A percentile compares a stretch with the other conserved stretches of the same genome.
Conservation (phyloP, 1,140 invertebrate genomes). For the Battus philenor region DNA sequence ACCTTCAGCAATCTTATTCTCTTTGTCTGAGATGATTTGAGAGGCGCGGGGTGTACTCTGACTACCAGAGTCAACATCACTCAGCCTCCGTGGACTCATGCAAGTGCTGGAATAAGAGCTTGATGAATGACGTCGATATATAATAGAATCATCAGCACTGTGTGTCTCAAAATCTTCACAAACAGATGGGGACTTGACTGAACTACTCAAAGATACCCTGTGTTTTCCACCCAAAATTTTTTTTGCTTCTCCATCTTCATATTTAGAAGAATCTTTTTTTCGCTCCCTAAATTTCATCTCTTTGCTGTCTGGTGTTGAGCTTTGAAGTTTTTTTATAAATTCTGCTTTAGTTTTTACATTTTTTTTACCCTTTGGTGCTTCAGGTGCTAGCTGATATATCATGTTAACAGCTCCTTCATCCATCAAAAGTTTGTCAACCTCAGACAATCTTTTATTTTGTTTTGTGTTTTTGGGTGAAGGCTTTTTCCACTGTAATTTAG, state of each 20-base stretch:
- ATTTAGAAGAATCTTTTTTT: conserved; percentile 52
- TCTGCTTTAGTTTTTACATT: conserved; percentile 71
- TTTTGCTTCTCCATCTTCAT: conserved; percentile 64
- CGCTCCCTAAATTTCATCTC: conserved; percentile 72
- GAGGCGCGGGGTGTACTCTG: conserved; percentile 21
- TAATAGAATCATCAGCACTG: conserved; percentile 84
- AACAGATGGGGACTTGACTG: conserved; percentile 71
- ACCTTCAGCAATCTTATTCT: conserved; percentile 18
- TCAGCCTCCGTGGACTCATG: conserved; percentile 65
- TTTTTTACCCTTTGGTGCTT: conserved; percentile 68
- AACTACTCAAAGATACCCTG: conserved; percentile 49
- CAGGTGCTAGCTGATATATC: conserved; percentile 82
- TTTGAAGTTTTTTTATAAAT: conserved; percentile 77
- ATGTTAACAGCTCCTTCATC: conserved; percentile 92
- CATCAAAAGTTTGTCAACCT: conserved; percentile 86
- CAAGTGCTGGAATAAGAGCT: conserved; percentile 87
- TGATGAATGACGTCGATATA: conserved; percentile 87
- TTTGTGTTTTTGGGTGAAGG: conserved; percentile 57
- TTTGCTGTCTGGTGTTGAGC: conserved; percentile 70
- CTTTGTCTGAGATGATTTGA: conserved; percentile 20
- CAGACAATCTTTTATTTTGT: conserved; percentile 79
- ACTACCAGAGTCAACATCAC: conserved; percentile 48
- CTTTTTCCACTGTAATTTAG: conserved; percentile 65
- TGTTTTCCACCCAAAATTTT: conserved; percentile 63
- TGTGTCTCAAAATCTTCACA: conserved; percentile 78